Conservation (phyloP, 1,140 invertebrate genomes). For the Magallana gigas region DNA sequence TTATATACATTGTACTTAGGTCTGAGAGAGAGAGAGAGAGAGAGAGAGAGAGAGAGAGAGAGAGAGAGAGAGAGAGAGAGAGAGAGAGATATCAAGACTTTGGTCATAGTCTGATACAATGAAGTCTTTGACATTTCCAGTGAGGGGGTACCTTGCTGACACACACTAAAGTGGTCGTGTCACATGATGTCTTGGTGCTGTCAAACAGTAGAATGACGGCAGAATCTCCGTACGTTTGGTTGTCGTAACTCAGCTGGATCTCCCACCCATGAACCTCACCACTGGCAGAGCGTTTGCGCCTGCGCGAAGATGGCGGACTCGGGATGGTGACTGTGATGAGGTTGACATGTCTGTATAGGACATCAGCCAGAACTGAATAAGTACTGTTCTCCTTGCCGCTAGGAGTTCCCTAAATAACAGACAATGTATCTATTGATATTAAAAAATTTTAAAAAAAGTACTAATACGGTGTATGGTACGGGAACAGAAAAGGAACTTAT, state of each 20-base stretch:
- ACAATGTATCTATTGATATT: too few species aligned
- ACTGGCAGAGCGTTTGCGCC: constrained; percentile 5
- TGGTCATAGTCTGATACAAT: too few species aligned
- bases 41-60: too few species aligned
- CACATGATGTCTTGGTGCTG: background rate
- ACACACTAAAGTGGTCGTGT: background rate
- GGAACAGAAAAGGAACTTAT: too few species aligned
- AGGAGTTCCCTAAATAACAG: background rate
- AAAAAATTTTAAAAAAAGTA: too few species aligned
- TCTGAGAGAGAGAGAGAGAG: too few species aligned
- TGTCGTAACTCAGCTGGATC: background rate
- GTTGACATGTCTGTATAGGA: background rate
- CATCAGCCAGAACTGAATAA: background rate
- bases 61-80: too few species aligned
- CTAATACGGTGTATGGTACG: too few species aligned
- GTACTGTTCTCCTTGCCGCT: background rate
- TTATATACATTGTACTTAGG: too few species aligned
- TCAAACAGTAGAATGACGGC: constrained; percentile 10
- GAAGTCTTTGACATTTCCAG: too few species aligned
- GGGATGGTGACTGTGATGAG: constrained; percentile 12
- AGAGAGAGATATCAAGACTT: too few species aligned
- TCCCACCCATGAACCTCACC: background rate
- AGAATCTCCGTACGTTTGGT: background rate
- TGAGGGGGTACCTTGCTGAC: background rate
- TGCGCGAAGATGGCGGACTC: background rate